phyloP scores from a whole-genome alignment of 1,140 invertebrate species.

The Metopolophium dirhodum region DNA sequence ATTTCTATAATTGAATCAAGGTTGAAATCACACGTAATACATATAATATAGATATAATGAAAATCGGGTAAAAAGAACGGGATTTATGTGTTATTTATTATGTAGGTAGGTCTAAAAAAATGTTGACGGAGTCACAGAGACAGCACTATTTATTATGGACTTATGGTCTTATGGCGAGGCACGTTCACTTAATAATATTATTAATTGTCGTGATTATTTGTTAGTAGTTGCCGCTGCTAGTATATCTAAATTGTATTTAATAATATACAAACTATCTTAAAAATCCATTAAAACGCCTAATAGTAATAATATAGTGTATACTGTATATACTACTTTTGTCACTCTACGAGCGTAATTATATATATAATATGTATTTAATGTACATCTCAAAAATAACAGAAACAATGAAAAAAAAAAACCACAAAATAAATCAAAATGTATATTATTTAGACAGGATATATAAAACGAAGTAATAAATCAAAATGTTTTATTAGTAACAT shows the following conservation, averaged over 20 bases:
- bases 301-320: neutral
- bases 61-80: neutral
- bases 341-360: no score
- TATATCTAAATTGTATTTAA: neutral
- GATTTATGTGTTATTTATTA: neutral
- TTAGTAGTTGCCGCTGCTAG: neutral
- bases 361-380: neutral
- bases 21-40: neutral
- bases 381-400: neutral
- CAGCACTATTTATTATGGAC: neutral
- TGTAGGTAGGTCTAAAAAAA: neutral
- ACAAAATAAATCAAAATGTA: neutral
- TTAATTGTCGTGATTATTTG: neutral
- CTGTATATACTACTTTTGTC: neutral
- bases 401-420: neutral
- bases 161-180: neutral
- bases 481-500: neutral
- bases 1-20: constrained; percentile 11
- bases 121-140: neutral
- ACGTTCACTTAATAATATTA: neutral
- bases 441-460: neutral
- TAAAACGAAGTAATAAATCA: neutral
- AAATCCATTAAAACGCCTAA: neutral
- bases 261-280: neutral
- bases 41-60: neutral